Conservation (phyloP, 2,797 vertebrate species). For the Hirundo rustica region DNA sequence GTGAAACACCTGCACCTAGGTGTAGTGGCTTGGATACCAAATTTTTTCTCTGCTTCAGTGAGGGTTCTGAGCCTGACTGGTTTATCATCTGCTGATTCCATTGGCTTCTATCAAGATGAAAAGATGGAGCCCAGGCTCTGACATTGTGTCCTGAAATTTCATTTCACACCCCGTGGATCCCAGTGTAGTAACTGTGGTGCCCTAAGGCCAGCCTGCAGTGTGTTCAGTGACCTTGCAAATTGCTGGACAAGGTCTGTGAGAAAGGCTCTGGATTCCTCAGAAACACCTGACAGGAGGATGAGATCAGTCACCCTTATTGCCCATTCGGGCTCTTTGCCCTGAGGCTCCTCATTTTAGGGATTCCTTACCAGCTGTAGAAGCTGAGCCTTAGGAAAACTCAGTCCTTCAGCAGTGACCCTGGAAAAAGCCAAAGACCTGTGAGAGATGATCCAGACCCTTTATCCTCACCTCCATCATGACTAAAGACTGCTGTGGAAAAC, state of each 20-base stretch:
- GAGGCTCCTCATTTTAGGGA: neutral
- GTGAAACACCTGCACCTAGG: neutral
- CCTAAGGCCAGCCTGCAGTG: neutral
- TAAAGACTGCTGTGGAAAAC: neutral
- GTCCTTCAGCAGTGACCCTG: neutral
- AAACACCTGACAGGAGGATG: neutral
- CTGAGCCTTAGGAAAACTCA: neutral
- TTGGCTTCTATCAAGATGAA: neutral
- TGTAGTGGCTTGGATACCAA: neutral
- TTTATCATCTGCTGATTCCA: neutral
- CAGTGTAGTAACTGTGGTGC: neutral
- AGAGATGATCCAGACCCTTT: neutral
- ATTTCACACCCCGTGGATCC: neutral
- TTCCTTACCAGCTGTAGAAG: neutral
- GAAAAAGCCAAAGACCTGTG: neutral
- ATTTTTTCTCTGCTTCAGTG: neutral
- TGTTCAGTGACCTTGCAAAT: neutral
- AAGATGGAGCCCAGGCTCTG: neutral
- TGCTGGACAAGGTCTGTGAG: neutral
- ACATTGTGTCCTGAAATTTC: neutral
- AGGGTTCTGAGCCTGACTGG: neutral
- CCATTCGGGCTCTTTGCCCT: neutral
- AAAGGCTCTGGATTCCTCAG: neutral
- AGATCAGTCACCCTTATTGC: neutral
- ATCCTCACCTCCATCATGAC: neutral